A percentile compares a stretch with the other conserved stretches of the same genome.
Evolutionary conservation across 2,113 vertebrate genomes (phyloP).

Genomic region (Coreoperca whiteheadi): DNA sequence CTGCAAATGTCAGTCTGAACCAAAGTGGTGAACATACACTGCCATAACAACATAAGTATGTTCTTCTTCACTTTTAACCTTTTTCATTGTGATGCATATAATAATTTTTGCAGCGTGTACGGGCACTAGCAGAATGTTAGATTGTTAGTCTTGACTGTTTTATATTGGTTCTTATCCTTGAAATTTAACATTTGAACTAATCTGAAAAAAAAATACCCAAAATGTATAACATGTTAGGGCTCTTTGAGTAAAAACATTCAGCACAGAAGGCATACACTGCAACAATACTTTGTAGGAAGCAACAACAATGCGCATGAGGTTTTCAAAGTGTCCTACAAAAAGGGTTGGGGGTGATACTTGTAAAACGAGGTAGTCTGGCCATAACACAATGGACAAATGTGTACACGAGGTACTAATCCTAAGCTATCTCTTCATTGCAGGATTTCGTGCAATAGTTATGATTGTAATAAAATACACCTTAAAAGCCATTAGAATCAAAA

Average conservation of each 20-base stretch:
- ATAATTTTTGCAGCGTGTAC: background rate
- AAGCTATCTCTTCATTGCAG: constrained; percentile 61
- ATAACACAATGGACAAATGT: constrained; percentile 30
- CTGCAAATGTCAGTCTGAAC: background rate
- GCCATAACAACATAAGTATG: background rate
- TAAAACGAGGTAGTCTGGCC: constrained; percentile 73
- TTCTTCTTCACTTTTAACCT: background rate
- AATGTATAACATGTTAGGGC: background rate
- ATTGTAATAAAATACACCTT: constrained; percentile 26
- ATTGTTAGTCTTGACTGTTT: background rate
- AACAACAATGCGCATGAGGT: background rate
- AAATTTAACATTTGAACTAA: background rate
- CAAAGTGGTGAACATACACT: background rate
- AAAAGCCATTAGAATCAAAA: constrained; percentile 22
- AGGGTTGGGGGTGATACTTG: background rate
- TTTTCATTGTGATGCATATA: background rate
- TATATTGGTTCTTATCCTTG: background rate
- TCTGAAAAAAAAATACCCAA: background rate
- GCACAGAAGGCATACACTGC: background rate
- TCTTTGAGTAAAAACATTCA: constrained; percentile 2
- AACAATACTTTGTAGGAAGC: background rate
- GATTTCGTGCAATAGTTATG: constrained; percentile 42
- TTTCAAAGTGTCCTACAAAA: constrained; percentile 12
- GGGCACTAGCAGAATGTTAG: background rate
- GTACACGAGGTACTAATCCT: constrained; percentile 26